A percentile compares a stretch with the other conserved stretches of the same genome.
phyloP scores from a whole-genome alignment of 1,140 invertebrate species.

The Drosophila paulistorum region DNA sequence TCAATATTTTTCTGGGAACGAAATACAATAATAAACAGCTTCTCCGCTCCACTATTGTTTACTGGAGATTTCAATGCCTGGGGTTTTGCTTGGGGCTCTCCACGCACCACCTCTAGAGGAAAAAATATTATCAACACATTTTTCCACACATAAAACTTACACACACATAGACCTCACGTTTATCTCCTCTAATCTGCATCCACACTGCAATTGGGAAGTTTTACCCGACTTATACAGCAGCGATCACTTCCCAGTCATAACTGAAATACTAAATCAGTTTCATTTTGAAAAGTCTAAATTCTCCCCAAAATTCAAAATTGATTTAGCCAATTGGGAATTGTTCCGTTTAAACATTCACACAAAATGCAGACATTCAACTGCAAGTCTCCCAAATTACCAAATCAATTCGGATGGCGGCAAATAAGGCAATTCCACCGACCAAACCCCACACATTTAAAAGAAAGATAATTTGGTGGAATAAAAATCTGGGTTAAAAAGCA shows the following conservation, averaged over 20 bases:
- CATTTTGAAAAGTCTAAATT: too few relatives aligned
- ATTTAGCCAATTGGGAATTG: too few relatives aligned
- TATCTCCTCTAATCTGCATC: slow-evolving; percentile 2
- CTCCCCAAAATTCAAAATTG: neutral
- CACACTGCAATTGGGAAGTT: slow-evolving; percentile 5
- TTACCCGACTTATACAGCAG: neutral
- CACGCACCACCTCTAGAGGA: too few relatives aligned
- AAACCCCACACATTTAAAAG: slow-evolving; percentile 8
- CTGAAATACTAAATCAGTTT: neutral
- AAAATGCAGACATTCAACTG: slow-evolving; percentile 7
- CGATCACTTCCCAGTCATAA: neutral
- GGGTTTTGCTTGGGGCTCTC: too few relatives aligned
- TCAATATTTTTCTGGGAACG: slow-evolving; percentile 19
- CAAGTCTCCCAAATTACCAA: slow-evolving; percentile 5
- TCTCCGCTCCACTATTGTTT: too few relatives aligned
- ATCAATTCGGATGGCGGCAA: slow-evolving; percentile 3
- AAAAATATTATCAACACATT: too few relatives aligned
- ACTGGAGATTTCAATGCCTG: too few relatives aligned
- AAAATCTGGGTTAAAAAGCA: slow-evolving; percentile 21
- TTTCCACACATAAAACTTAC: too few relatives aligned
- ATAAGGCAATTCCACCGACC: slow-evolving; percentile 6
- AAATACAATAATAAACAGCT: too few relatives aligned
- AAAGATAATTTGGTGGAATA: slow-evolving; percentile 22
- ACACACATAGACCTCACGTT: neutral
- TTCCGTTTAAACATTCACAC: neutral